A percentile compares a stretch with the other conserved stretches of the same genome.
Conservation (phyloP, 2,888 invertebrate species). For the Hyles lineata region DNA sequence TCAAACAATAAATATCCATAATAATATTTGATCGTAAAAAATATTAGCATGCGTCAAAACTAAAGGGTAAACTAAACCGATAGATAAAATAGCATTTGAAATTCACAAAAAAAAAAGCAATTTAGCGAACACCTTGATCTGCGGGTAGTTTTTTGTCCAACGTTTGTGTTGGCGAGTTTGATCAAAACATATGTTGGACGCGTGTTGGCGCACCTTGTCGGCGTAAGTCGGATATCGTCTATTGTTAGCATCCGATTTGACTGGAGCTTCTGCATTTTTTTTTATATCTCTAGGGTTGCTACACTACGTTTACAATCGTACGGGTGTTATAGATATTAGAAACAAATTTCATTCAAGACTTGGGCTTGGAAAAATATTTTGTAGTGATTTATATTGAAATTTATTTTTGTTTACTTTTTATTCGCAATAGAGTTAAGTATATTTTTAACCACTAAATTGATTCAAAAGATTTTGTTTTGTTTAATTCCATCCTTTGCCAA, state of each 20-base stretch:
- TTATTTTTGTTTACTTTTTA: neutral
- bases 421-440: neutral
- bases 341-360: too few species aligned
- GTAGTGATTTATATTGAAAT: neutral
- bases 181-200: conserved; percentile 65
- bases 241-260: conserved; percentile 17
- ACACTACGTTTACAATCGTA: too few species aligned
- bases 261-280: conserved; percentile 1
- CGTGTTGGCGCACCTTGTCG: conserved; percentile 76
- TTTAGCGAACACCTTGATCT: conserved; percentile 24
- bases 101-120: conserved; percentile 12
- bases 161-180: conserved; percentile 31
- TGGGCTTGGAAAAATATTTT: too few species aligned
- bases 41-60: conserved; percentile 16
- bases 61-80: neutral
- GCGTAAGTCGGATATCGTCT: conserved; percentile 51
- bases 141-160: conserved; percentile 43
- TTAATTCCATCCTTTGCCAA: too few species aligned
- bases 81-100: conserved; percentile 7
- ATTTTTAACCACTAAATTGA: too few species aligned
- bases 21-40: neutral
- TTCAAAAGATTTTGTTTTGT: too few species aligned
- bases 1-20: too few species aligned
- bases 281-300: neutral
- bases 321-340: too few species aligned